Percentiles rank a stretch among this genome's conserved stretches.
These are phyloP conservation scores for Amphimallon solstitiale DNA, from an alignment of 2,888 invertebrate genomes.

Conservation along the genomic window DNA sequence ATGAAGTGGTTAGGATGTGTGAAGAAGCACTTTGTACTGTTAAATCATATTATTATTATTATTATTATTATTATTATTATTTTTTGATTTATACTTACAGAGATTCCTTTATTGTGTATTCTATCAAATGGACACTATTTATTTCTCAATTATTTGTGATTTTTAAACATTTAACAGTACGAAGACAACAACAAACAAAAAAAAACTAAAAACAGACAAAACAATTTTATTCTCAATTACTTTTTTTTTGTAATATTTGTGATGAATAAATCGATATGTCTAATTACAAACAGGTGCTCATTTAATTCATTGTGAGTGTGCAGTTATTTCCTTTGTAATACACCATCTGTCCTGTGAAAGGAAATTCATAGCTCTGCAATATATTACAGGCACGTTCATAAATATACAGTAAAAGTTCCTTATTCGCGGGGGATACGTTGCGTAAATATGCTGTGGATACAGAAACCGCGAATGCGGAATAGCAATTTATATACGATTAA, in stretches of 20 bases:
- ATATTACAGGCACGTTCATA: too few species aligned
- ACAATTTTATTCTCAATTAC: conserved; percentile 31
- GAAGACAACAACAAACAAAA: conserved; percentile 8
- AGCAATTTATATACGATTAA: too few species aligned
- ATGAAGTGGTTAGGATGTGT: conserved; percentile 60
- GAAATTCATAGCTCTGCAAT: too few species aligned
- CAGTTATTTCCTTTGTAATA: too few species aligned
- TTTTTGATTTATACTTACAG: conserved; percentile 34
- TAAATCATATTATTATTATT: conserved; percentile 44
- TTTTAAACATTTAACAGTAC: conserved; percentile 32
- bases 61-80: too few species aligned
- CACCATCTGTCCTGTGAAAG: too few species aligned
- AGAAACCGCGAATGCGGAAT: too few species aligned
- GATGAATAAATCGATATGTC: conserved; percentile 23
- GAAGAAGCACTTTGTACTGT: conserved; percentile 55
- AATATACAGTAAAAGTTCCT: too few species aligned
- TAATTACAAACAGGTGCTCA: conserved; percentile 13
- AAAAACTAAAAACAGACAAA: conserved; percentile 26
- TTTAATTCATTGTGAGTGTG: conserved; percentile 18
- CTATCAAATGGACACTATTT: conserved; percentile 5
- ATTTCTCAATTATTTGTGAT: conserved; percentile 20
- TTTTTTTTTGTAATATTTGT: conserved; percentile 30
- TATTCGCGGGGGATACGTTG: too few species aligned
- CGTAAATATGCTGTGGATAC: too few species aligned
- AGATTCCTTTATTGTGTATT: neutral